Percentiles rank a stretch among this genome's conserved stretches.
These are phyloP conservation scores for Nesidiocoris tenuis DNA, from an alignment of 2,888 invertebrate genomes.

Conservation along the genomic window DNA sequence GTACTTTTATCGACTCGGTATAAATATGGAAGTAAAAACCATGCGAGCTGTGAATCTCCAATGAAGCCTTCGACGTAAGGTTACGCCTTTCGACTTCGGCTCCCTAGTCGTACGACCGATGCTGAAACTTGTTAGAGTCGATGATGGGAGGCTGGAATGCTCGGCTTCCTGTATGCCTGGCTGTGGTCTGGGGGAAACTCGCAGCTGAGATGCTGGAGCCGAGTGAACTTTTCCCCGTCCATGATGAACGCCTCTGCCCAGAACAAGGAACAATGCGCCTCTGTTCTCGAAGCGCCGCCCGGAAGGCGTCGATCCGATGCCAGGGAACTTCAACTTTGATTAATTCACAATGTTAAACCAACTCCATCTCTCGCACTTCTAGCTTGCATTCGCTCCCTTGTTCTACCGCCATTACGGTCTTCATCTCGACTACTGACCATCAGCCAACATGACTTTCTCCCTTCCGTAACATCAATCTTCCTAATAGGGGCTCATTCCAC, in stretches of 20 bases:
- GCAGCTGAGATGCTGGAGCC: not conserved
- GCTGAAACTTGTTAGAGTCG: not conserved
- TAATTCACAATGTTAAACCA: not conserved
- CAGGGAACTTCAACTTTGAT: not conserved
- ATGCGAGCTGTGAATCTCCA: too few relatives aligned
- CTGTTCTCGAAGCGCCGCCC: not conserved
- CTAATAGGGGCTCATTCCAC: not conserved
- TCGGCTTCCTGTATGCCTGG: not conserved
- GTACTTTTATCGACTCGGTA: too few relatives aligned
- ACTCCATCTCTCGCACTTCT: not conserved
- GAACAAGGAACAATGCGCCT: not conserved
- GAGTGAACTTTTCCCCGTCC: not conserved
- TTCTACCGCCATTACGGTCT: not conserved
- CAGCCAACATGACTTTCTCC: not conserved
- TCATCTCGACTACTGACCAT: not conserved
- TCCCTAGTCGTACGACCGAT: too few relatives aligned
- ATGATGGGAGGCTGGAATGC: not conserved
- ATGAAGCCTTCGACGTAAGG: too few relatives aligned
- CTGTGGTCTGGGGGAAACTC: not conserved
- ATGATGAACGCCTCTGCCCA: not conserved
- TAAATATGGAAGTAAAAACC: too few relatives aligned
- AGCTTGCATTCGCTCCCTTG: not conserved
- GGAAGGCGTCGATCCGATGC: not conserved
- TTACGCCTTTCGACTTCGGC: too few relatives aligned
- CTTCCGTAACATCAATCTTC: not conserved